Evolutionary conservation across 2,888 invertebrate species (phyloP).

Genomic region (Autographa pulchrina): DNA sequence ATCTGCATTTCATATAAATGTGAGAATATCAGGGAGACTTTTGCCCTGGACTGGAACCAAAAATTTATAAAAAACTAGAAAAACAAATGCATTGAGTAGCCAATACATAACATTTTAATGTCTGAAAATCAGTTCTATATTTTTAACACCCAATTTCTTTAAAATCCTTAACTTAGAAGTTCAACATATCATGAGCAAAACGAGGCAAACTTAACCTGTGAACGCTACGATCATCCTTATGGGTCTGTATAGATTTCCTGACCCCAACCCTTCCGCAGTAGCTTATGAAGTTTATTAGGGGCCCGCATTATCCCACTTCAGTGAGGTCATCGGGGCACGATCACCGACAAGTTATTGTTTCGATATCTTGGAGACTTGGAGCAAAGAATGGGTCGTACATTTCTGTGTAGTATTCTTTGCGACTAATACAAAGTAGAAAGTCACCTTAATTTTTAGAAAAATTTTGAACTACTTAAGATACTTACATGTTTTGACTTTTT

Average conservation of each 20-base stretch:
- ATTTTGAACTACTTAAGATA: no score
- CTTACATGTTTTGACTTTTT: no score
- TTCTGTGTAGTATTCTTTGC: neutral
- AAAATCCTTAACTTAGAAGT: neutral
- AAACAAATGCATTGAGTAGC: no score
- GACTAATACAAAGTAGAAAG: neutral
- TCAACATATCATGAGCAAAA: slow-evolving; percentile 9
- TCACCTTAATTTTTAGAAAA: no score
- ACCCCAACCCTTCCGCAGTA: slow-evolving; percentile 41
- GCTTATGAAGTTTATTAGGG: slow-evolving; percentile 48
- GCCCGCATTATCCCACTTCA: slow-evolving; percentile 38
- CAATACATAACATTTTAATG: no score
- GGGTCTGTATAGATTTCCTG: slow-evolving; percentile 32
- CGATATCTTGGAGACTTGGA: slow-evolving; percentile 14
- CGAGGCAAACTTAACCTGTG: slow-evolving; percentile 22
- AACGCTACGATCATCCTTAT: slow-evolving; percentile 34
- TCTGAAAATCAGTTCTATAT: no score
- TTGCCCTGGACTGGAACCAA: no score
- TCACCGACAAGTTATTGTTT: slow-evolving; percentile 28
- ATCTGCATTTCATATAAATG: no score
- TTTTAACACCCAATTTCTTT: no score
- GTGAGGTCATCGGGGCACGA: slow-evolving; percentile 20
- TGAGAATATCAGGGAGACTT: no score
- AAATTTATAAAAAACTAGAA: no score
- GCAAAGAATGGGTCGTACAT: slow-evolving; percentile 3